phyloP scores from a whole-genome alignment of 2,888 invertebrate species.

The Gisinianus flammeolus region DNA sequence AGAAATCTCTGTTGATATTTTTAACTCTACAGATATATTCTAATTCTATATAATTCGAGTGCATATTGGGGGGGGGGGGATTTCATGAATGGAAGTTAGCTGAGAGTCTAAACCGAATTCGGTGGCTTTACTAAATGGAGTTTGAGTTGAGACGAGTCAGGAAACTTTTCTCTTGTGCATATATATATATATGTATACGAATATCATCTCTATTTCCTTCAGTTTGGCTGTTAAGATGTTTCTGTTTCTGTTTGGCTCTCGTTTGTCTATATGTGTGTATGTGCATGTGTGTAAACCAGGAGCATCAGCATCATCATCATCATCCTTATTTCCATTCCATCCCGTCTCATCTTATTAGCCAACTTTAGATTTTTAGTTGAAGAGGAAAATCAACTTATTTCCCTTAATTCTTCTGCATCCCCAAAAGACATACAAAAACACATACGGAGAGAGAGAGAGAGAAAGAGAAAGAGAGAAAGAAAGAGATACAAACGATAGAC shows the following conservation, averaged over 20 bases:
- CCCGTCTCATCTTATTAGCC: background rate
- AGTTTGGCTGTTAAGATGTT: background rate
- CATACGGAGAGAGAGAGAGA: background rate
- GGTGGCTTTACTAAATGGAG: background rate
- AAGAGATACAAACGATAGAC: background rate
- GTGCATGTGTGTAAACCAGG: background rate
- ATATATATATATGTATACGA: too few species aligned
- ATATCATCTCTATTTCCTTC: background rate
- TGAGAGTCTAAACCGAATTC: background rate
- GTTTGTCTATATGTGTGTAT: background rate
- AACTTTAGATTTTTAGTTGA: background rate
- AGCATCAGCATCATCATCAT: background rate
- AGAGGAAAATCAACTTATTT: background rate
- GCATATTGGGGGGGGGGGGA: background rate
- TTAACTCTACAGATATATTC: slow-evolving; percentile 22
- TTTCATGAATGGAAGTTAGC: too few species aligned
- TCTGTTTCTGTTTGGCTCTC: background rate
- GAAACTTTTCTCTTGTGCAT: background rate
- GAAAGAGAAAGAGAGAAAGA: background rate
- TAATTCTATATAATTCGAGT: too few species aligned
- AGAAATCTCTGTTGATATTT: slow-evolving; percentile 44
- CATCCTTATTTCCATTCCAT: background rate
- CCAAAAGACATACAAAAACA: background rate
- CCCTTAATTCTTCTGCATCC: background rate
- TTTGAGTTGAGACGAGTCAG: background rate